A percentile compares a stretch with the other conserved stretches of the same genome.
Evolutionary conservation across 1,140 invertebrate species (phyloP).

Genomic region (Chelonus insularis): DNA sequence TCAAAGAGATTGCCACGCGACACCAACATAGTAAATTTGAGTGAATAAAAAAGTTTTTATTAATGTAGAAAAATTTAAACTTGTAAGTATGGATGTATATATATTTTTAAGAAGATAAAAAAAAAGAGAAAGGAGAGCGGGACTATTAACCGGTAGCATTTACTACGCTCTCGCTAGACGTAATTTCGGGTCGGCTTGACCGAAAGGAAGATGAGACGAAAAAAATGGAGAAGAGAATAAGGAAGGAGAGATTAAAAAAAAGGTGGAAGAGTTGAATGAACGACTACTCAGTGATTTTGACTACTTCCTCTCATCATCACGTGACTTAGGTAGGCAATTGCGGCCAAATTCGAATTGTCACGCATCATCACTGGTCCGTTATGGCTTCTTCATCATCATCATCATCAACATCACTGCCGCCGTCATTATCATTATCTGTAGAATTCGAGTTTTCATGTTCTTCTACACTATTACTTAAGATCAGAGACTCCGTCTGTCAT

Average conservation of each 20-base stretch:
- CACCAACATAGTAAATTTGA: background rate
- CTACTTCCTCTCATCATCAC: constrained; percentile 31
- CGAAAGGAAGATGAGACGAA: background rate
- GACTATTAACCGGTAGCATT: constrained; percentile 24
- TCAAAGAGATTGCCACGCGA: background rate
- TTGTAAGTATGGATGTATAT: constrained; percentile 9
- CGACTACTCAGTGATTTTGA: constrained; percentile 13
- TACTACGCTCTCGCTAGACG: constrained; percentile 23
- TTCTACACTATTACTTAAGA: too few species aligned
- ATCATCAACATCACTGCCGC: background rate
- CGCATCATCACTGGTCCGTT: constrained; percentile 40
- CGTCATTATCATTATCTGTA: background rate
- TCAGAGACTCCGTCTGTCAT: too few species aligned
- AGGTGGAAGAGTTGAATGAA: constrained; percentile 5
- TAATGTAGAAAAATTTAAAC: background rate
- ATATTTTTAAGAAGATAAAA: constrained; percentile 1
- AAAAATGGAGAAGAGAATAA: background rate
- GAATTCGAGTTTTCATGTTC: too few species aligned
- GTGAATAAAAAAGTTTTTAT: background rate
- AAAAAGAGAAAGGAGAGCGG: constrained; percentile 10
- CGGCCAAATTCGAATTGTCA: constrained; percentile 49
- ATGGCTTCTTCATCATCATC: constrained; percentile 8
- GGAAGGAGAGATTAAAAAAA: background rate
- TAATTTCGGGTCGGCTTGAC: constrained; percentile 16
- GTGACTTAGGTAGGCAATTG: constrained; percentile 42